Conservation (phyloP, 2,888 invertebrate species). For the Rotaria sp. region DNA sequence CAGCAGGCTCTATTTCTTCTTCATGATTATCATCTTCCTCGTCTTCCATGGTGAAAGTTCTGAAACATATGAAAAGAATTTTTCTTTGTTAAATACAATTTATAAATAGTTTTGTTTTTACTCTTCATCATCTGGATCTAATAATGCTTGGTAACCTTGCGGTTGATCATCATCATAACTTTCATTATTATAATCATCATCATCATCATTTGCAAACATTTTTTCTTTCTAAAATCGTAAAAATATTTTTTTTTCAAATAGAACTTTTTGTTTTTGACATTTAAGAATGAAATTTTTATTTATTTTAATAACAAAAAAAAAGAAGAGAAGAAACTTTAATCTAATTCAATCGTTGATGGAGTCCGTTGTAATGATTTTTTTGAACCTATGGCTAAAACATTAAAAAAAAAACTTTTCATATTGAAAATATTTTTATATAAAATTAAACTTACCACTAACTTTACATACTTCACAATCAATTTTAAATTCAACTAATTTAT, state of each 20-base stretch:
- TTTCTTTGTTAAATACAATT: too few species aligned
- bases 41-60: background rate
- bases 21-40: background rate
- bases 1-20: background rate
- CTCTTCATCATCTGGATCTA: conserved; percentile 16
- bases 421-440: background rate
- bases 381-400: background rate
- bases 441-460: background rate
- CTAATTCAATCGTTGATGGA: background rate
- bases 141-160: conserved; percentile 28
- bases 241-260: background rate
- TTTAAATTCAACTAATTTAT: conserved; percentile 1
- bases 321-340: background rate
- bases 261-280: background rate
- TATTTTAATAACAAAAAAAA: background rate
- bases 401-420: background rate
- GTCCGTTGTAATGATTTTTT: background rate
- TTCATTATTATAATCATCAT: background rate
- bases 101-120: background rate
- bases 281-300: background rate
- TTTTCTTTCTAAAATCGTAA: background rate
- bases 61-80: background rate
- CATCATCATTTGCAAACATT: conserved; percentile 16
- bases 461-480: conserved; percentile 25
- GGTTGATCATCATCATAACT: background rate